Percentiles rank a stretch among this genome's conserved stretches.
Evolutionary conservation across 2,888 invertebrate genomes (phyloP).

Genomic region (Coleophora deauratella): DNA sequence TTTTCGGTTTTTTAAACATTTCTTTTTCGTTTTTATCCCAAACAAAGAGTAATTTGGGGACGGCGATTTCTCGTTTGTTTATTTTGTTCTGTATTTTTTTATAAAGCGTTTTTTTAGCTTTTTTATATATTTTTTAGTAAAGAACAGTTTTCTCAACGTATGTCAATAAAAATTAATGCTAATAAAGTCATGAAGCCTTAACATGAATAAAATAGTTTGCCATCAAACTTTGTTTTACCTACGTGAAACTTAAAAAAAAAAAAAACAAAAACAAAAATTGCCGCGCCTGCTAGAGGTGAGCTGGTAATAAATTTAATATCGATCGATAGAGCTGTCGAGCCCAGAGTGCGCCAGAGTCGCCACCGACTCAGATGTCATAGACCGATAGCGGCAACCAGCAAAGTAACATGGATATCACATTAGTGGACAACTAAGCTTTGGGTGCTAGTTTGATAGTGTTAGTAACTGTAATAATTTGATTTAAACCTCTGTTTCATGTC

Average conservation of each 20-base stretch:
- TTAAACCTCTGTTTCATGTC: background rate
- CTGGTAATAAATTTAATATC: too few species aligned
- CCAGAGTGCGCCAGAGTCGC: constrained; percentile 41
- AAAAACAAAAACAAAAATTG: too few species aligned
- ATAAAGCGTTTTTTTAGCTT: constrained; percentile 24
- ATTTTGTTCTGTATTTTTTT: constrained; percentile 30
- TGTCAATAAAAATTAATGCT: too few species aligned
- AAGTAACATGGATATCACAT: constrained; percentile 67
- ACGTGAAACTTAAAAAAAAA: too few species aligned
- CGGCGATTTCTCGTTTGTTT: constrained; percentile 37
- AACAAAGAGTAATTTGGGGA: constrained; percentile 48
- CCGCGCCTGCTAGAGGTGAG: too few species aligned
- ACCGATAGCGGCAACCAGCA: constrained; percentile 61
- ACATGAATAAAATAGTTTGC: too few species aligned
- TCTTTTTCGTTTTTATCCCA: constrained; percentile 41
- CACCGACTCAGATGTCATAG: constrained; percentile 68
- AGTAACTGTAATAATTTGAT: background rate
- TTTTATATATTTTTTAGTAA: too few species aligned
- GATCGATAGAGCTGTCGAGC: too few species aligned
- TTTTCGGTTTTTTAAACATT: constrained; percentile 22
- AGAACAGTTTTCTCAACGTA: too few species aligned
- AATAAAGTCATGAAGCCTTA: too few species aligned
- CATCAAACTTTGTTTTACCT: too few species aligned
- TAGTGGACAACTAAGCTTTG: constrained; percentile 23
- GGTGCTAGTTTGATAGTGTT: constrained; percentile 2